Evolutionary conservation across 1,140 invertebrate species (phyloP).

Genomic region (Euborellia annulipes): DNA sequence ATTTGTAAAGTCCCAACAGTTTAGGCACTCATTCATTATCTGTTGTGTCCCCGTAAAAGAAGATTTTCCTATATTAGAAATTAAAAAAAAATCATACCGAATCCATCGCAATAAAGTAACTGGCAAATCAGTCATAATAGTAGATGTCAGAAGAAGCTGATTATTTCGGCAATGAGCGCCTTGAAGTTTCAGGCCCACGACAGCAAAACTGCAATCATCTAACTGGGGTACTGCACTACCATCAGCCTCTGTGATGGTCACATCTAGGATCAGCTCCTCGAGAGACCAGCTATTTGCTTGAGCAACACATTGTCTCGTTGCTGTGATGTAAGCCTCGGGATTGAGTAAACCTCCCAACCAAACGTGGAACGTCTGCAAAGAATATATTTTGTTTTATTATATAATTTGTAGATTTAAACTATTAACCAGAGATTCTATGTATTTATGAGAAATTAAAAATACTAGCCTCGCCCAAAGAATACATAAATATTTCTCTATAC

Average conservation of each 20-base stretch:
- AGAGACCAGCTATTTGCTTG: constrained; percentile 86
- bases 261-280: constrained; percentile 87
- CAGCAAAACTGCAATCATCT: constrained; percentile 66
- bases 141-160: constrained; percentile 76
- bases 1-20: no score
- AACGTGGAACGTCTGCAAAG: constrained; percentile 65
- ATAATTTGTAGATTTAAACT: no score
- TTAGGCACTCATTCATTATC: no score
- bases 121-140: constrained; percentile 86
- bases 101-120: constrained; percentile 78
- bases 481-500: no score
- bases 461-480: no score
- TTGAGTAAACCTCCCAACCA: constrained; percentile 96
- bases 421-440: no score
- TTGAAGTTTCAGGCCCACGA: constrained; percentile 74
- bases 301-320: constrained; percentile 92
- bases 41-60: no score
- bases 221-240: constrained; percentile 37
- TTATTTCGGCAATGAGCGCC: constrained; percentile 86
- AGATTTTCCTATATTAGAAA: no score
- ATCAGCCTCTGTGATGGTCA: constrained; percentile 44
- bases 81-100: constrained; percentile 32
- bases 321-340: constrained; percentile 97
- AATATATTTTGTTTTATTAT: no score
- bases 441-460: no score